Base-by-base conservation (phyloP, 1,140 invertebrate genomes). In the Papilio polyxenes region DNA sequence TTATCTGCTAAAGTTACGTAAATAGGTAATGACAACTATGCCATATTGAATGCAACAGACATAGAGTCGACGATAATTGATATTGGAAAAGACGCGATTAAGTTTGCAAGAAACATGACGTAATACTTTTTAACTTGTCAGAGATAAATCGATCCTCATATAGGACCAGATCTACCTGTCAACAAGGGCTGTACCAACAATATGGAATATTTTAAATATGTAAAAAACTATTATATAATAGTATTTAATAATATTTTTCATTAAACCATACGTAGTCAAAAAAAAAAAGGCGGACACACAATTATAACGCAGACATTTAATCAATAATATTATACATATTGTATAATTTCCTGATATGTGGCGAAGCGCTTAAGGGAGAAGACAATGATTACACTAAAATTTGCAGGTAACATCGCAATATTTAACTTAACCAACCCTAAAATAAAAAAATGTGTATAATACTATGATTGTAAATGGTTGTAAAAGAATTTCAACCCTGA, bases 161-260 rank as follows among this genome's bases (percentile, higher is more conserved):
- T 56, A 62, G n/a, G 44, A 78, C 59, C 81, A 65, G 81, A 56
- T 72, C 13, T 44, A 82, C 81, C 75, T 49, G 81, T 79, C 23
- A 17, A 53, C n/a, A 78, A 31, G 75, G 75, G 75, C 10, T 75
- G 48, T 75, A 44, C 6, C 69, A 31, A 4, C 23, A 62, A 6
- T 62, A 62, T 62, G 2, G n/a, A 9, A 62, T 62, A 37, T 37
- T 44, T 74, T 74, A 44, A 44, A 31, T 31, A 31, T 31, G 23
- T 31, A 15, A n/a, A 1, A 72, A 31, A 11, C n/a, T n/a, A n/a
- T n/a, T 72, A 15, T 9, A 53, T 15, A 13, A 31, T 31, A 31
- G 23, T 31, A 31, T 31, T 31, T 15, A 15, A 15, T 53, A 53
- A 17, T 53, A 53, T 53, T 3, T 15, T 53, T 53, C 15, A 53